Base-by-base conservation (phyloP, 2,888 invertebrate species). In the Platypus cylindrus region DNA sequence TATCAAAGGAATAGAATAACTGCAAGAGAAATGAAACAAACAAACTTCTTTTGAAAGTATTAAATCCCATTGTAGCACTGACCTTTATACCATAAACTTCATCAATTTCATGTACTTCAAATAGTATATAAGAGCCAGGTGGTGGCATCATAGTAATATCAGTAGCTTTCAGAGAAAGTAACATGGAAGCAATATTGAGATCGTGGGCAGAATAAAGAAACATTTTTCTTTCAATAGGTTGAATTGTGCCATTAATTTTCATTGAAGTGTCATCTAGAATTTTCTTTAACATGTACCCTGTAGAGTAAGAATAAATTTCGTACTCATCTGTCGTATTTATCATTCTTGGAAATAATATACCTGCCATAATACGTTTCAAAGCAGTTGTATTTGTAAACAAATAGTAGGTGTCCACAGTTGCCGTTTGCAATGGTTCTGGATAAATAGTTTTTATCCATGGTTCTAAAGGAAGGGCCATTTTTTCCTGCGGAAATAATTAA, bases 1-100 rank as follows among this genome's bases (percentile, higher is more conserved):
- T 34, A 32, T 50, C 50, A 34, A 50, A 46, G 37, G 51, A 45
- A 36, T 52, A 52, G 25, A 39, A 48, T 7, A 51, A 23, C n/a
- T n/a, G n/a, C n/a, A n/a, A n/a, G n/a, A n/a, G n/a, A n/a, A n/a
- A n/a, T n/a, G n/a, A n/a, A n/a, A n/a, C n/a, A n/a, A n/a, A n/a
- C n/a, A n/a, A n/a, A n/a, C n/a, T n/a, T n/a, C n/a, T n/a, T n/a
- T n/a, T n/a, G n/a, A n/a, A n/a, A n/a, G n/a, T n/a, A n/a, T n/a
- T n/a, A n/a, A n/a, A n/a, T n/a, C n/a, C n/a, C n/a, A n/a, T n/a
- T n/a, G n/a, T n/a, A n/a, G n/a, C 11, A 9, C 18, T 37, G 39
- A 47, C 48, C 36, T 47, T 44, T 23, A 47, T 32, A n/a, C 46
- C 45, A 36, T 41, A 38, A 11, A 39, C 26, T 2, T 29, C 29